These are phyloP conservation scores for Dinocampus coccinellae DNA, from an alignment of 2,888 invertebrate genomes.

Conservation along the genomic window DNA sequence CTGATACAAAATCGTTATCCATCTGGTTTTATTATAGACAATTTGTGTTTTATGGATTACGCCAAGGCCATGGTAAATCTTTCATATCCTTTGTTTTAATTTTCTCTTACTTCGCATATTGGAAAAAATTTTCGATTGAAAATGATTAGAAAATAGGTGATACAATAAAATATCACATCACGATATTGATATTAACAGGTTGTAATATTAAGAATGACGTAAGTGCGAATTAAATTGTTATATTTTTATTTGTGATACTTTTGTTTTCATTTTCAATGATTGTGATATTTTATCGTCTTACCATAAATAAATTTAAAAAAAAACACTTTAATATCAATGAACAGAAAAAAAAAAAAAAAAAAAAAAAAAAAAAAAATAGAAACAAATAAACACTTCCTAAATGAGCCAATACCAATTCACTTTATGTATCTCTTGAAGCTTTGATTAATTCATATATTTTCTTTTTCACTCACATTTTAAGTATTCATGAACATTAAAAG, in stretches of 20 bases:
- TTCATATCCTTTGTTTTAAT: constrained; percentile 26
- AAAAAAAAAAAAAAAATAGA: background rate
- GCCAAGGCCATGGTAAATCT: background rate
- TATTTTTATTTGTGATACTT: background rate
- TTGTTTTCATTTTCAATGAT: background rate
- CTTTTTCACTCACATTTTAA: background rate
- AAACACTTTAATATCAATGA: background rate
- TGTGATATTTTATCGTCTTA: background rate
- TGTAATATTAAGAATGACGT: background rate
- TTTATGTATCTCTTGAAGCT: background rate
- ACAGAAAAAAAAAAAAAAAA: too few relatives aligned
- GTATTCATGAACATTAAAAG: background rate
- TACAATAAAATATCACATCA: constrained; percentile 30
- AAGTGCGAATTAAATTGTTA: background rate
- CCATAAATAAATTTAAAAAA: background rate
- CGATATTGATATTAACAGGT: constrained; percentile 26
- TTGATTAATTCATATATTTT: background rate
- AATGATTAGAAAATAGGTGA: constrained; percentile 53
- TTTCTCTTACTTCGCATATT: constrained; percentile 29
- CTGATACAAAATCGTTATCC: constrained; percentile 49
- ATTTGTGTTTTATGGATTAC: constrained; percentile 26
- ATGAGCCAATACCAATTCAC: background rate
- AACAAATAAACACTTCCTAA: background rate
- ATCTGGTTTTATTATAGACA: constrained; percentile 22
- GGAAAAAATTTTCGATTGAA: constrained; percentile 53